Conservation (phyloP, 2,113 vertebrate genomes). For the Plotosus lineatus region DNA sequence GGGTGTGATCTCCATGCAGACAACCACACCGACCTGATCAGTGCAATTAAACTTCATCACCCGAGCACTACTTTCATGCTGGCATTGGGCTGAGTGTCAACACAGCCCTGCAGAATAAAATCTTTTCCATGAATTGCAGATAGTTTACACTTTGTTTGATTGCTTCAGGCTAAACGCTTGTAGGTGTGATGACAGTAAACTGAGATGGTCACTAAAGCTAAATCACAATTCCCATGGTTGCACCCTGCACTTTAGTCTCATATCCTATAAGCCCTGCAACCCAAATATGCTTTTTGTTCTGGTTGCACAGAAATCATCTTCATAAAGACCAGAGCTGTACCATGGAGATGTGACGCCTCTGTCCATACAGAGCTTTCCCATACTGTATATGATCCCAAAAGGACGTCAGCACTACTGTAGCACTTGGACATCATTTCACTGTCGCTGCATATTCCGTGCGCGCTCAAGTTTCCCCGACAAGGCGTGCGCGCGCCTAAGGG, state of each 20-base stretch:
- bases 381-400: too few relatives aligned
- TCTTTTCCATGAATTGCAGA: neutral
- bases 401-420: neutral
- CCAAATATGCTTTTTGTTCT: neutral
- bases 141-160: neutral
- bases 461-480: constrained; percentile 5
- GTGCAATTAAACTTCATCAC: neutral
- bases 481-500: constrained; percentile 3
- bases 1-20: neutral
- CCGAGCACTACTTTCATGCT: neutral
- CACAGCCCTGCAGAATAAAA: neutral
- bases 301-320: neutral
- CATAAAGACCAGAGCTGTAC: neutral
- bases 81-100: neutral
- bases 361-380: neutral
- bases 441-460: constrained; percentile 4
- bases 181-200: neutral
- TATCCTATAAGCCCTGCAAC: neutral
- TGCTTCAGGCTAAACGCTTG: neutral
- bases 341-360: neutral
- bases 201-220: neutral
- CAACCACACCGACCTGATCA: neutral
- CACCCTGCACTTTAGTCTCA: neutral
- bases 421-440: constrained; percentile 5
- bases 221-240: neutral